Base-by-base conservation (phyloP, 1,140 invertebrate genomes). In the Calephelis nemesis region DNA sequence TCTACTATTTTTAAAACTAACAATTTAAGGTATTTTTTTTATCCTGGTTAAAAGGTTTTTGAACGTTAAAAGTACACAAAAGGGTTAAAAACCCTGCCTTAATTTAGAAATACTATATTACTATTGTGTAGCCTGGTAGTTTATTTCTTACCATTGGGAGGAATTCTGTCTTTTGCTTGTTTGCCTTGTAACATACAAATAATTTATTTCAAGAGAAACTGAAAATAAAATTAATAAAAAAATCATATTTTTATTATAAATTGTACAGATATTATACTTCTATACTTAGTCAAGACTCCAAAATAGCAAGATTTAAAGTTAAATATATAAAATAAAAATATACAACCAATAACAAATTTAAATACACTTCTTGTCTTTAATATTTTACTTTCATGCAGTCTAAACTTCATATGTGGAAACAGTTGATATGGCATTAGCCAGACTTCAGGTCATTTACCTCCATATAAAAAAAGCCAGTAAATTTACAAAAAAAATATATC, bases 221-320 rank as follows among this genome's bases (percentile, higher is more conserved):
- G 13, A 58, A 58, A 58, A 39, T 19, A 58, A 58, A 58, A 30
- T 58, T 19, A 58, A 15, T 58, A 11, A 30, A 58, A 58, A 58
- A 58, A 30, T 30, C 52, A 30, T 58, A 19, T 58, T 30, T 58
- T 58, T 58, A 58, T 58, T 58, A 58, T 58, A 58, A 58, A 58
- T 58, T 58, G 52, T 58, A 58, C 52, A 58, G 52, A 58, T 58
- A 58, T 58, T 58, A 58, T 58, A 58, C 15, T 58, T 58, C 52
- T 58, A 58, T 58, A 58, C 52, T 58, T 58, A 58, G 52, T 58
- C 52, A 58, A 58, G 52, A 58, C 52, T 58, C 52, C 15, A 58
- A 58, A 58, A 58, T 50, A 58, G 52, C 9, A 45, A 45, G 42
- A 45, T 45, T 45, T 45, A 7, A 58, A 58, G 19, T 30, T 58